phyloP scores from a whole-genome alignment of 1,140 invertebrate genomes.

The Drosophila pseudoananassae region DNA sequence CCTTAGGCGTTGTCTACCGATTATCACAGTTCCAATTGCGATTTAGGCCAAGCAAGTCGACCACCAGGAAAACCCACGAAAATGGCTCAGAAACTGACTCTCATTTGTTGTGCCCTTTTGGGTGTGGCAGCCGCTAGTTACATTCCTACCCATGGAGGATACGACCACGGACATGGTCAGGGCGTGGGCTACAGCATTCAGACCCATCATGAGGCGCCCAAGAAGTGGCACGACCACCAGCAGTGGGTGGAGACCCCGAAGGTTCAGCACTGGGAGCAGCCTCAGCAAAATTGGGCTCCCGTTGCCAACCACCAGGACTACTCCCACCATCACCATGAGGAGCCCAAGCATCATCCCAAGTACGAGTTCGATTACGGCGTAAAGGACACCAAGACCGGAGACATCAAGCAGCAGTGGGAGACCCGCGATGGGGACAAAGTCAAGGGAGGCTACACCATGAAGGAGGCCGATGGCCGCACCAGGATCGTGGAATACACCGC shows the following conservation, averaged over 20 bases:
- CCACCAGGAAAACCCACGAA: constrained; percentile 13
- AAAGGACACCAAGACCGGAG: constrained; percentile 89
- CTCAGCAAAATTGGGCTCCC: constrained; percentile 41
- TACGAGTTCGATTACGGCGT: constrained; percentile 91
- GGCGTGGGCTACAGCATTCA: constrained; percentile 54
- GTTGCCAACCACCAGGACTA: constrained; percentile 13
- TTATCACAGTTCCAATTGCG: constrained; percentile 58
- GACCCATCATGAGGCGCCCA: constrained; percentile 62
- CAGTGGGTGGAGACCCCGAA: constrained; percentile 40
- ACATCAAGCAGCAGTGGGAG: constrained; percentile 88
- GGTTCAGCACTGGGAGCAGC: constrained; percentile 23
- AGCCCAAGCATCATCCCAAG: constrained; percentile 85
- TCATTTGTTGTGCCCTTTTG: constrained; percentile 48
- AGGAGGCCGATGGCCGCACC: constrained; percentile 86
- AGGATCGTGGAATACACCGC: constrained; percentile 87
- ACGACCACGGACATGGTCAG: constrained; percentile 48
- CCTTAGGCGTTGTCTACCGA: constrained; percentile 14
- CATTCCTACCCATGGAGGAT: constrained; percentile 33
- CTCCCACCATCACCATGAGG: constrained; percentile 37
- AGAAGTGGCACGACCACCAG: constrained; percentile 59
- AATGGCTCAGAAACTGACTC: constrained; percentile 50
- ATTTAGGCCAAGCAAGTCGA: constrained; percentile 49
- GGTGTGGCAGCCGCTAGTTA: constrained; percentile 42
- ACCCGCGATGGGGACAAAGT: constrained; percentile 87
- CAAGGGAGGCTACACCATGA: constrained; percentile 86